Percentiles rank a stretch among this genome's conserved stretches.
Evolutionary conservation across 2,113 vertebrate species (phyloP).

Genomic region (Peromyscus californicus): DNA sequence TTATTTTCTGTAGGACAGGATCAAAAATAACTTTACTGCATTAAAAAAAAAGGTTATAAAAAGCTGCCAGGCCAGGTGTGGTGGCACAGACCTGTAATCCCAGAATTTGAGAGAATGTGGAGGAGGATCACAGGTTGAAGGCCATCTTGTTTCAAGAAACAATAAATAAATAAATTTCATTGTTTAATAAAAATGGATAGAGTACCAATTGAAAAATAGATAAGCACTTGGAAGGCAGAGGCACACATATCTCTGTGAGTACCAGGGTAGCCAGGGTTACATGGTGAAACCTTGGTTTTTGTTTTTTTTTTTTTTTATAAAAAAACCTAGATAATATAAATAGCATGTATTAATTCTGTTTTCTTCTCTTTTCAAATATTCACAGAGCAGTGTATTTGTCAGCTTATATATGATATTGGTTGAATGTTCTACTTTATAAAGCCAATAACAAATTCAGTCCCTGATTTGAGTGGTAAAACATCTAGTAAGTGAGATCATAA

Average conservation of each 20-base stretch:
- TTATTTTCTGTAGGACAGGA: neutral
- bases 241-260: neutral
- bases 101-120: neutral
- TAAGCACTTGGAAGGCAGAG: neutral
- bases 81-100: neutral
- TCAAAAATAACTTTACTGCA: neutral
- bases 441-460: neutral
- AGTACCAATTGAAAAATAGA: neutral
- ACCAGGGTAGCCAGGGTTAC: neutral
- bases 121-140: neutral
- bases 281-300: neutral
- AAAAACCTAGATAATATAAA: neutral
- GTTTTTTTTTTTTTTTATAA: too few species aligned
- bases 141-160: neutral
- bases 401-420: neutral
- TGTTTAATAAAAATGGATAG: neutral
- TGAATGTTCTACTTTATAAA: neutral
- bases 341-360: neutral
- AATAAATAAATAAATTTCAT: neutral
- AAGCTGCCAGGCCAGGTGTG: neutral
- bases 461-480: neutral
- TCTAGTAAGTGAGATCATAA: neutral
- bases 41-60: neutral
- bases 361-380: neutral
- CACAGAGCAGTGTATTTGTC: neutral